These are phyloP conservation scores for Onychomys torridus DNA, from an alignment of 2,797 vertebrate genomes.

Conservation along the genomic window DNA sequence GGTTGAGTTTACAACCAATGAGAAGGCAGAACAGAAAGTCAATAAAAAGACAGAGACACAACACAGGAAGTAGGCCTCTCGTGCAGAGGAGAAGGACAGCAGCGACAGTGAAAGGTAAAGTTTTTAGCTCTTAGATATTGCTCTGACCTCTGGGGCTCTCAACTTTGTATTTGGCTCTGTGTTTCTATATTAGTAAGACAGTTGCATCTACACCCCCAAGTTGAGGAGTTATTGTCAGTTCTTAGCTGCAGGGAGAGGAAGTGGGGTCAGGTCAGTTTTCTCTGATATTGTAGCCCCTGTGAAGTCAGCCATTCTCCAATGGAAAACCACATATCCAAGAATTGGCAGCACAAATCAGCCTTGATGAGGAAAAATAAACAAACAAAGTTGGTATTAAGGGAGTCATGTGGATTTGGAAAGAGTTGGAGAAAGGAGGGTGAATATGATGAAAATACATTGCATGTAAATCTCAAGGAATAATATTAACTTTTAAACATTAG, in stretches of 20 bases:
- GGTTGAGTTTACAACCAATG: no score
- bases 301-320: no score
- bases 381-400: neutral
- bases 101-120: no score
- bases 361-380: neutral
- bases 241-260: neutral
- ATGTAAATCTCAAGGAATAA: neutral
- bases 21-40: no score
- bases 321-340: neutral
- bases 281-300: neutral
- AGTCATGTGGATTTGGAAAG: neutral
- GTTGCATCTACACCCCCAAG: no score
- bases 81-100: no score
- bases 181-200: no score
- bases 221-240: neutral
- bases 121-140: no score
- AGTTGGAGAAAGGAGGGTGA: neutral
- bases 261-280: neutral
- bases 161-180: no score
- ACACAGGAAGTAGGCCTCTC: no score
- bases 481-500: neutral
- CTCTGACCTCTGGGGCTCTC: no score
- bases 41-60: no score
- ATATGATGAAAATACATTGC: neutral
- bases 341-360: neutral